Percentiles rank a stretch among this genome's conserved stretches.
Evolutionary conservation across 2,888 invertebrate species (phyloP).

Genomic region (Cheilosia vulpina): DNA sequence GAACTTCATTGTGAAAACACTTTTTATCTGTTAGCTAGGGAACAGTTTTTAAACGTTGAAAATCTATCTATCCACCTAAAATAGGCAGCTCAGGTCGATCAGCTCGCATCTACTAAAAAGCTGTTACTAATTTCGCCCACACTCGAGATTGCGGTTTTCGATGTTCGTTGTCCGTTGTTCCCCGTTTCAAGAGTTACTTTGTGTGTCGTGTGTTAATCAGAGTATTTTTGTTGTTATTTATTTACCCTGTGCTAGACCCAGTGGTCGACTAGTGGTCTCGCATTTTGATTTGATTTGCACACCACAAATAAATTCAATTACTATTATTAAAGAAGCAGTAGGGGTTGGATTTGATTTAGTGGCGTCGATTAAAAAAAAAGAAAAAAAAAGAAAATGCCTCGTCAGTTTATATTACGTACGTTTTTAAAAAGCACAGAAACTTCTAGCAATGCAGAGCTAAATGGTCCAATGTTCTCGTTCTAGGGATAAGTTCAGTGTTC

Average conservation of each 20-base stretch:
- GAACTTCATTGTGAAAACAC: constrained; percentile 59
- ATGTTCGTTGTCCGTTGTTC: constrained; percentile 27
- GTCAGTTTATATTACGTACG: background rate
- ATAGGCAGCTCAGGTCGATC: constrained; percentile 66
- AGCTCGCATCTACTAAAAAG: constrained; percentile 72
- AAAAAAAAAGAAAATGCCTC: background rate
- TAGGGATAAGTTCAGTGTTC: too few species aligned
- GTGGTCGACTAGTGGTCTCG: constrained; percentile 51
- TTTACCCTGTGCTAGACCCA: constrained; percentile 33
- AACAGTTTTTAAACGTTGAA: constrained; percentile 24
- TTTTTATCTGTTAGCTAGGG: constrained; percentile 5
- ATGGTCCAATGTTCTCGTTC: too few species aligned
- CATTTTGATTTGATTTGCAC: constrained; percentile 70
- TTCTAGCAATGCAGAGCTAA: background rate
- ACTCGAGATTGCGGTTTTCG: constrained; percentile 62
- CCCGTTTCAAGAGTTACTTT: constrained; percentile 41
- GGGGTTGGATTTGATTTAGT: constrained; percentile 78
- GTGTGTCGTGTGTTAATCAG: constrained; percentile 40
- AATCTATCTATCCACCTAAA: constrained; percentile 52
- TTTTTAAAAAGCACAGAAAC: constrained; percentile 53
- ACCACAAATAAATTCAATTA: constrained; percentile 70
- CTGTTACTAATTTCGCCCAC: constrained; percentile 68
- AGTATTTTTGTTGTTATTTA: constrained; percentile 39
- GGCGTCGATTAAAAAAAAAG: constrained; percentile 1
- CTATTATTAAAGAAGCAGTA: constrained; percentile 29